Evolutionary conservation across 2,113 vertebrate genomes (phyloP).

Genomic region (Paedocypris sp.): DNA sequence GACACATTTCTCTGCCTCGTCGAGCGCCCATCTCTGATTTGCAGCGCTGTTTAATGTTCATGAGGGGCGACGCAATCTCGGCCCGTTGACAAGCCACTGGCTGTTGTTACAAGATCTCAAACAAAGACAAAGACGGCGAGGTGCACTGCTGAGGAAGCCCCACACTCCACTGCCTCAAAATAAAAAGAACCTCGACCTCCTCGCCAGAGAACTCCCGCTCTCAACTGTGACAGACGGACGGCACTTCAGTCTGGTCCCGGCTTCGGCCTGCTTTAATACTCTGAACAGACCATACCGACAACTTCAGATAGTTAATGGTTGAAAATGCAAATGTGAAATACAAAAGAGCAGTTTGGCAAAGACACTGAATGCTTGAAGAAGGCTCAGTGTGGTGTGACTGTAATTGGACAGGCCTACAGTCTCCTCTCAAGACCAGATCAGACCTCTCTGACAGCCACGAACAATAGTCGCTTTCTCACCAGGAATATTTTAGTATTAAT

Average conservation of each 20-base stretch:
- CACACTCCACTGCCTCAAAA: constrained; percentile 38
- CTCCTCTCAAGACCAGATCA: constrained; percentile 12
- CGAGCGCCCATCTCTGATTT: constrained; percentile 15
- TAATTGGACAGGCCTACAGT: constrained; percentile 15
- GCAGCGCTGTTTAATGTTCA: constrained; percentile 33
- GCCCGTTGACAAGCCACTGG: constrained; percentile 26
- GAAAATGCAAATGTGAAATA: constrained; percentile 15
- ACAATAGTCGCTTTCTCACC: constrained; percentile 15
- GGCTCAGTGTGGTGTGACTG: neutral
- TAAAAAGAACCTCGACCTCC: constrained; percentile 36
- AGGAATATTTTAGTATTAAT: constrained; percentile 38
- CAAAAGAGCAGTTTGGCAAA: neutral
- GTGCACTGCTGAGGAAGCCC: constrained; percentile 11
- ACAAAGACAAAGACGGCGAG: constrained; percentile 30
- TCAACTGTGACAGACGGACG: constrained; percentile 34
- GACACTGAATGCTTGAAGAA: constrained; percentile 4
- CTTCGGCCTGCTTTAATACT: constrained; percentile 19
- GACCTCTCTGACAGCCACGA: constrained; percentile 26
- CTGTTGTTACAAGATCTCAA: constrained; percentile 20
- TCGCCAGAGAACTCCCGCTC: constrained; percentile 26
- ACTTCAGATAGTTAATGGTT: constrained; percentile 5
- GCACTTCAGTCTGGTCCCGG: constrained; percentile 1
- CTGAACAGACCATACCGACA: neutral
- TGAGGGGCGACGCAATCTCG: constrained; percentile 16
- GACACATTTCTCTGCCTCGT: constrained; percentile 29